These are phyloP conservation scores for Thera britannica DNA, from an alignment of 2,888 invertebrate species.

Conservation along the genomic window DNA sequence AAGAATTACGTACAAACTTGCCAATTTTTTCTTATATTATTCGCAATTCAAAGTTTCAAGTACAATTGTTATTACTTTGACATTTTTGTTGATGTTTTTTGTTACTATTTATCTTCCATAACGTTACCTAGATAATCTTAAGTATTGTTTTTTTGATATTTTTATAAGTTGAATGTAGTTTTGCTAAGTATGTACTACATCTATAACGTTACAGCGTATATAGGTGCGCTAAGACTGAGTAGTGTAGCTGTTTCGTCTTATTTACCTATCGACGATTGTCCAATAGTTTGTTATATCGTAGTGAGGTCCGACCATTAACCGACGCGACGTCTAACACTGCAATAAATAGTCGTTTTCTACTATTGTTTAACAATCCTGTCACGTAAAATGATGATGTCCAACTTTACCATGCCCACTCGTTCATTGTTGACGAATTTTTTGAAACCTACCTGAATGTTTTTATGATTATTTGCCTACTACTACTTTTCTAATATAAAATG, in stretches of 20 bases:
- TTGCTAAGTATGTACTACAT: slow-evolving; percentile 7
- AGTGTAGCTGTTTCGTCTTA: slow-evolving; percentile 45
- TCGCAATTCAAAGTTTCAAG: slow-evolving; percentile 10
- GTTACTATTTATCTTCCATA: neutral
- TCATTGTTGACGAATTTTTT: no score
- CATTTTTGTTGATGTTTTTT: slow-evolving; percentile 19
- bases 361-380: no score
- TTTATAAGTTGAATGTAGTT: slow-evolving; percentile 10
- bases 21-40: neutral
- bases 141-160: slow-evolving; percentile 1
- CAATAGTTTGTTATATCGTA: slow-evolving; percentile 17
- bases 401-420: no score
- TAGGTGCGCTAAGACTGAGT: slow-evolving; percentile 60
- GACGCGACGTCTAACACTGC: no score
- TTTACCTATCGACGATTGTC: slow-evolving; percentile 18
- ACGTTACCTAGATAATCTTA: neutral
- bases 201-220: slow-evolving; percentile 34
- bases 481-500: neutral
- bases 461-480: neutral
- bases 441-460: neutral
- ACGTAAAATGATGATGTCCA: no score
- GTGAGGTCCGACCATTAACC: slow-evolving; percentile 4
- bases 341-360: no score
- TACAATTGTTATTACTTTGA: slow-evolving; percentile 17
- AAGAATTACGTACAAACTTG: neutral